Percentiles rank a stretch among this genome's conserved stretches.
Conservation (phyloP, 2,888 invertebrate species). For the Melipona beecheii region DNA sequence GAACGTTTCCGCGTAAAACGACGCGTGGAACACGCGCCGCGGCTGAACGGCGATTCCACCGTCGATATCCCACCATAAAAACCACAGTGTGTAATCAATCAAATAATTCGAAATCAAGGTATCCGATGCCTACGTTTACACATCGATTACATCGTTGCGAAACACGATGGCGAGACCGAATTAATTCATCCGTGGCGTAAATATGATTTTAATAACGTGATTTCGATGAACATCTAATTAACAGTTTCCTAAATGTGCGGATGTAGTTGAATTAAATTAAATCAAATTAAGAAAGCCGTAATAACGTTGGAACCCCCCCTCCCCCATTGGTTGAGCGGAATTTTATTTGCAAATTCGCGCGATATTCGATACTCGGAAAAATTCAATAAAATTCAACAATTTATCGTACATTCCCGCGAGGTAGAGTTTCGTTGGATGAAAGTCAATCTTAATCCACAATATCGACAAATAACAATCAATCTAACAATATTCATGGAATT, state of each 20-base stretch:
- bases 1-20: not conserved
- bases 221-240: constrained; percentile 17
- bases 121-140: not conserved
- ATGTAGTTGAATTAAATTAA: too few species aligned
- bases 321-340: too few species aligned
- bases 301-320: too few species aligned
- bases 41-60: not conserved
- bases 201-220: constrained; percentile 22
- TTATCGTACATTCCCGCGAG: too few species aligned
- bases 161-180: not conserved
- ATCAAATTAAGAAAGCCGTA: too few species aligned
- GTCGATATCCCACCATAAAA: not conserved
- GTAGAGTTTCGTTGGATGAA: too few species aligned
- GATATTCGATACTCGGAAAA: too few species aligned
- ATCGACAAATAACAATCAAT: too few species aligned
- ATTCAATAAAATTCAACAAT: too few species aligned
- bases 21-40: not conserved
- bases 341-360: too few species aligned
- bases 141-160: not conserved
- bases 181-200: constrained; percentile 4
- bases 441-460: too few species aligned
- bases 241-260: constrained; percentile 2
- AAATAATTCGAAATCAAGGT: constrained; percentile 1
- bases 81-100: not conserved
- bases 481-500: too few species aligned